phyloP scores from a whole-genome alignment of 2,797 vertebrate genomes.

The Pachyuromys duprasi region DNA sequence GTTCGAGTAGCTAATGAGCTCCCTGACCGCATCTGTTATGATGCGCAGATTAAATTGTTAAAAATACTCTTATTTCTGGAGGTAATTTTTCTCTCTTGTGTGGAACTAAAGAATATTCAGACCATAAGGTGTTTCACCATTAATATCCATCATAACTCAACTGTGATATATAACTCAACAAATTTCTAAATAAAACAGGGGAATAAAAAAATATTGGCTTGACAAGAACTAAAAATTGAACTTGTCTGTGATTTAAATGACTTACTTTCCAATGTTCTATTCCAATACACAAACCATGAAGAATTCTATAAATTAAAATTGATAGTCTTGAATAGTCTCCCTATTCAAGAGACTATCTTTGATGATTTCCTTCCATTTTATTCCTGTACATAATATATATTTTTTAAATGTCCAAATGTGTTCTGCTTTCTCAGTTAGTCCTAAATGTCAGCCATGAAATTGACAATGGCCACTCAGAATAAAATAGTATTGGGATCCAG shows the following conservation, averaged over 20 bases:
- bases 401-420: slow-evolving; percentile 29
- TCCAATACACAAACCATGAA: not conserved
- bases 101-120: not conserved
- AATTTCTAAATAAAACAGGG: not conserved
- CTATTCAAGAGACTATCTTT: not conserved
- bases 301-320: not conserved
- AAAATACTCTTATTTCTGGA: not conserved
- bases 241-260: not conserved
- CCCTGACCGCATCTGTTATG: not conserved
- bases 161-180: not conserved
- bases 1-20: not conserved
- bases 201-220: not conserved
- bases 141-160: not conserved
- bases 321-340: not conserved
- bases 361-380: not conserved
- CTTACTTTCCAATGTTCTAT: not conserved
- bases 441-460: slow-evolving; percentile 6
- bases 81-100: not conserved
- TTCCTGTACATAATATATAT: not conserved
- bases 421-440: not conserved
- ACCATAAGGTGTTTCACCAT: not conserved
- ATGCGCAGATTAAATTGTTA: not conserved
- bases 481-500: slow-evolving; percentile 8
- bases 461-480: slow-evolving; percentile 1
- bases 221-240: not conserved